phyloP scores from a whole-genome alignment of 2,113 vertebrate genomes.

The Coregonus clupeaformis region DNA sequence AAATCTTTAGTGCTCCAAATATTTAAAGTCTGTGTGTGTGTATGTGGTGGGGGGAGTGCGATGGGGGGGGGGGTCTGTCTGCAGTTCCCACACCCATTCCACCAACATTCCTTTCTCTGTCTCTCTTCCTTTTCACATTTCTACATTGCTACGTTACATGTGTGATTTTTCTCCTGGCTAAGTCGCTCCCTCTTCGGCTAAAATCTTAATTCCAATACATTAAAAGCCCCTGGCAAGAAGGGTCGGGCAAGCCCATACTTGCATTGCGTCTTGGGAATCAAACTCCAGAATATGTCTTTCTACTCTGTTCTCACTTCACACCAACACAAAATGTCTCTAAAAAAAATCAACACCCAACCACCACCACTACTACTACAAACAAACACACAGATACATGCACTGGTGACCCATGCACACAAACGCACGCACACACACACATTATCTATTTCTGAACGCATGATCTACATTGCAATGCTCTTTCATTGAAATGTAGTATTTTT shows the following conservation, averaged over 20 bases:
- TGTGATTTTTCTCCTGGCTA: slow-evolving; percentile 6
- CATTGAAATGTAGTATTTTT: too few species aligned
- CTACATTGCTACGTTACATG: slow-evolving; percentile 1
- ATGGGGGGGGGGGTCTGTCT: too few species aligned
- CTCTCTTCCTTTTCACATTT: slow-evolving; percentile 17
- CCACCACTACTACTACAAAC: neutral
- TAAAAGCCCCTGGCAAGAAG: neutral
- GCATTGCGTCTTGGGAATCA: neutral
- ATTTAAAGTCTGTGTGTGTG: too few species aligned
- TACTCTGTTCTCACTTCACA: neutral
- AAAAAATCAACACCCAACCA: neutral
- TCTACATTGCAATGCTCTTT: too few species aligned
- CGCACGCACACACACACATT: neutral
- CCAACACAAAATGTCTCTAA: neutral
- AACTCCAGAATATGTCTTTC: neutral
- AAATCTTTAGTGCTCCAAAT: too few species aligned
- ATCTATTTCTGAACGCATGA: too few species aligned
- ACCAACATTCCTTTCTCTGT: slow-evolving; percentile 19
- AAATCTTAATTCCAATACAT: neutral
- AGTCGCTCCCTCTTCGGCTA: neutral
- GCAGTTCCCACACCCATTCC: slow-evolving; percentile 28
- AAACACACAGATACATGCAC: neutral
- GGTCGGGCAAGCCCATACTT: slow-evolving; percentile 14
- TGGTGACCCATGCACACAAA: neutral
- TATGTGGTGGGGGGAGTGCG: neutral